Base-by-base conservation (phyloP, 2,113 vertebrate genomes). In the Thamnaconus septentrionalis region DNA sequence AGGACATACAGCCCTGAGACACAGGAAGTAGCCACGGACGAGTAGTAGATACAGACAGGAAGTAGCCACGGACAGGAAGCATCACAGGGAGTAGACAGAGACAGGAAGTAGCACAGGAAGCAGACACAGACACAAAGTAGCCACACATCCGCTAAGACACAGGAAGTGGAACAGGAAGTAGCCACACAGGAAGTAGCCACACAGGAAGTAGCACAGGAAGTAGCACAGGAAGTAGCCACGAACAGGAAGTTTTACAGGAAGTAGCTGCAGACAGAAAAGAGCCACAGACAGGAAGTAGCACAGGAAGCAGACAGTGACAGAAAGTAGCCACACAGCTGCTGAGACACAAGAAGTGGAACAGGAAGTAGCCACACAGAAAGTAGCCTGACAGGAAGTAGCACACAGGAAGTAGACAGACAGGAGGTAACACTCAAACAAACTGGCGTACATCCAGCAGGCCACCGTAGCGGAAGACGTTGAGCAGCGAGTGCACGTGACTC, bases 401-500 rank as follows among this genome's bases (percentile, higher is more conserved):
- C 18, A 31, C 18, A 31, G 18, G 18, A 31, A 8, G 9, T 49
- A 46, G 49, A 3, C 0, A 6, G 6, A 31, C 18, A 31, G 18
- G 18, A 31, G 18, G 18, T 31, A 31, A 31, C 18, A 31, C 18
- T 31, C 18, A 31, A 2, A 31, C 18, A 31, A 18, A 57, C 96
- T 80, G 91, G 98, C 47, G 9, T 49, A 52, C 96, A 73, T 98
- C 89, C 56, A 99, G 92, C 74, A 99, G 94, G 40, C 96, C 95
- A 43, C 96, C 97, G 0, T 98, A 99, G 81, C 96, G 96, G 87
- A 98, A 98, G 78, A 99, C 91, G 53, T 93, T 98, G 75, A 99
- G 95, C 69, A 99, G 89, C 5, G 97, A 99, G 90, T 98, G 97
- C 18, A 98, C 96, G 0, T 99, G 97, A 74, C 97, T 99, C 84